Evolutionary conservation across 2,113 vertebrate genomes (phyloP).

Genomic region (Orthochromis malagaraziensis): DNA sequence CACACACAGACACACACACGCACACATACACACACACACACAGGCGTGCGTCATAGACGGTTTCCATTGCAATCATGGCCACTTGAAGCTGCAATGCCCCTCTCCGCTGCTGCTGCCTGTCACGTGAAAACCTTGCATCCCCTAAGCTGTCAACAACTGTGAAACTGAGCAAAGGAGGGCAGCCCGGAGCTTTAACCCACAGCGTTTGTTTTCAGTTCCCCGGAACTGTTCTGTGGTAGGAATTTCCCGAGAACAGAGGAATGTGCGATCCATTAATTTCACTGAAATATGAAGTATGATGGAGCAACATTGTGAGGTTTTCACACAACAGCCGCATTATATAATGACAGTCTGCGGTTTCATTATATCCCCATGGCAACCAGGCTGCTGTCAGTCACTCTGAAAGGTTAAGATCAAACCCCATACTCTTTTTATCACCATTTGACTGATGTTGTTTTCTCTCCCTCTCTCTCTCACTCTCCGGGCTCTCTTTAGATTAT

Average conservation of each 20-base stretch:
- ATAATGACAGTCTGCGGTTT: neutral
- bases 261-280: neutral
- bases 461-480: no score
- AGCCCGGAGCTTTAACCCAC: neutral
- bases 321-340: neutral
- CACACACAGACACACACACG: fast-evolving
- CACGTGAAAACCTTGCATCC: neutral
- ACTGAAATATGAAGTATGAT: neutral
- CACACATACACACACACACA: no score
- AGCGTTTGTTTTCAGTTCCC: neutral
- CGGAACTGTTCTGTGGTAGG: neutral
- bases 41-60: conserved; percentile 4
- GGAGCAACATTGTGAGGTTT: neutral
- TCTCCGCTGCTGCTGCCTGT: neutral
- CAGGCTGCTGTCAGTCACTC: conserved; percentile 20
- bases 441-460: neutral
- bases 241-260: neutral
- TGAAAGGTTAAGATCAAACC: neutral
- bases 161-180: neutral
- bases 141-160: neutral
- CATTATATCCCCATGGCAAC: conserved; percentile 28
- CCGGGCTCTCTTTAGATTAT: neutral
- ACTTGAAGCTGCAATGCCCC: neutral
- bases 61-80: conserved; percentile 20
- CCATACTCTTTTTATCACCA: neutral